Base-by-base conservation (phyloP, 2,797 vertebrate genomes). In the Clarias pachynema region DNA sequence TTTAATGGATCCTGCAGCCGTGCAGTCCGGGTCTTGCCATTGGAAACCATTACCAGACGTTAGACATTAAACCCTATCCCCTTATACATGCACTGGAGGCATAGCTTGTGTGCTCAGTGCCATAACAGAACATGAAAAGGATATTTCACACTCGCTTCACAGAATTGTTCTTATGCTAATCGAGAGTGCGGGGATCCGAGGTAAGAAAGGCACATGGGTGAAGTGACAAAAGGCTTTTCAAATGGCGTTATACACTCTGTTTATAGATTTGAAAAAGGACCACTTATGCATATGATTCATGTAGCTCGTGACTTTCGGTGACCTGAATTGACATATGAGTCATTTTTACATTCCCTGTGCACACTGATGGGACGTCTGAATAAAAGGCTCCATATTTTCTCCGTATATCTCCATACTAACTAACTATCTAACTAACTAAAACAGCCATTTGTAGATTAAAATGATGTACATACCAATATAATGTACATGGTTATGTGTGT, bases 111-210 rank as follows among this genome's bases (percentile, higher is more conserved):
- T 79, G 70, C 79, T 69, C 73, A 37, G 81, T 87, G 24, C 81
- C 85, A 87, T 85, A 84, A 77, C 78, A 56, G 53, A 74, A 84
- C 86, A 87, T 86, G 90, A 89, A 90, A 90, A 90, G 87, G 66
- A 85, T 80, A 84, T 87, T 87, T 89, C 88, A 87, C 88, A 88
- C 85, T 82, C 74, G 82, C 29, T 65, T 87, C 84, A 81, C 84
- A 74, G 26, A 59, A 40, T 59, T 87, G 57, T 88, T 89, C 87
- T 89, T 84, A 90, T 91, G 90, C 89, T 84, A 91, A 91, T 90
- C 26, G 4, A 0, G 24, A 29, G 56, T 53, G 49, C 53, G 1
- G 34, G 34, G 79, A 59, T n/a, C 82, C 62, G 44, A 73, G 84
- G 81, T 88, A 84, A 81, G 78, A 87, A 88, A 89, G 77, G n/a